Evolutionary conservation across 1,140 invertebrate genomes (phyloP).

Genomic region (Formica selysi): DNA sequence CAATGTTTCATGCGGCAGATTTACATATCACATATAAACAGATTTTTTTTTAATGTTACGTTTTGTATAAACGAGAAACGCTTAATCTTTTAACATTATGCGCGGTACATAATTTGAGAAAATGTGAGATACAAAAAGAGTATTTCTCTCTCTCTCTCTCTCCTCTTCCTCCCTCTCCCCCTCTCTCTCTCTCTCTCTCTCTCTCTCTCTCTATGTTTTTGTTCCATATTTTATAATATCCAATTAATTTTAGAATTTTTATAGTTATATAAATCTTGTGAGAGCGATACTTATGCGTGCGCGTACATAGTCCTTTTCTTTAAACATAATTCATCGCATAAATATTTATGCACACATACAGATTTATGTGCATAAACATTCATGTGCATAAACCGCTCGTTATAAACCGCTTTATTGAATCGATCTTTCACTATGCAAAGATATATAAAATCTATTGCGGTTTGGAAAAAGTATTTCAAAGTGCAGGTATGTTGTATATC

Average conservation of each 20-base stretch:
- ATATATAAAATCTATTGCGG: slow-evolving; percentile 7
- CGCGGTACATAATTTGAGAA: background rate
- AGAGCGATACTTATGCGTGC: too few species aligned
- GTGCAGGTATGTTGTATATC: background rate
- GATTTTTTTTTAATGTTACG: slow-evolving; percentile 6
- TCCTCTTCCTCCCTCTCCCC: background rate
- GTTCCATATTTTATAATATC: background rate
- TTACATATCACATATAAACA: background rate
- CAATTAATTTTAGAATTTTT: background rate
- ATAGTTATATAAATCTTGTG: background rate
- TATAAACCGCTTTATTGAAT: slow-evolving; percentile 33
- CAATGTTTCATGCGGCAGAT: slow-evolving; percentile 2
- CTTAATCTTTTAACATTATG: slow-evolving; percentile 18
- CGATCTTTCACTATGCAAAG: background rate
- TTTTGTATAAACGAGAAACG: too few species aligned
- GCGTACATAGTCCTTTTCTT: background rate
- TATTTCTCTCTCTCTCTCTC: too few species aligned
- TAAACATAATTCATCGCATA: background rate
- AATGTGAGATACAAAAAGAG: background rate
- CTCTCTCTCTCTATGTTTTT: background rate
- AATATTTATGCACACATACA: background rate
- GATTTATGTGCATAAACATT: background rate
- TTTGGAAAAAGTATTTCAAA: slow-evolving; percentile 41
- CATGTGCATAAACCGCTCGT: background rate
- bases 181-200: too few species aligned